phyloP scores from a whole-genome alignment of 2,888 invertebrate genomes.

The Tenthredo amoena region DNA sequence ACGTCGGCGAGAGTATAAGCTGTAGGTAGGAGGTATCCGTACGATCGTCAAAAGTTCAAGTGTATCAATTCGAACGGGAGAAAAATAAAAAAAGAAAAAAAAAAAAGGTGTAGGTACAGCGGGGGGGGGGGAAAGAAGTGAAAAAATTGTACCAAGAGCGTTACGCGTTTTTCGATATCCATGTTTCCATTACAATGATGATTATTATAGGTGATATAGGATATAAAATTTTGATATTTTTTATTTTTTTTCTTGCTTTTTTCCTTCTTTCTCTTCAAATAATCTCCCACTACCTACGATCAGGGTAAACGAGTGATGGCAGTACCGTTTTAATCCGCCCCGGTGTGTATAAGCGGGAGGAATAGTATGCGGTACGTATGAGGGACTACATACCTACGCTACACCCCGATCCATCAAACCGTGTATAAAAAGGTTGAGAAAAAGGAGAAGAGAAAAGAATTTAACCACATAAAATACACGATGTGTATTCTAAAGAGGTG shows the following conservation, averaged over 20 bases:
- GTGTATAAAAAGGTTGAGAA: neutral
- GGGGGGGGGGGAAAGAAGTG: neutral
- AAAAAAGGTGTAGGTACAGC: neutral
- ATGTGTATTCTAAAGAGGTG: neutral
- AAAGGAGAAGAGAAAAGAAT: neutral
- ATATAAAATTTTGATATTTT: neutral
- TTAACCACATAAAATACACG: neutral
- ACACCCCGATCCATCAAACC: slow-evolving; percentile 31
- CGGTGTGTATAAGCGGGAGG: neutral
- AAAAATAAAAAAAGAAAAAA: neutral
- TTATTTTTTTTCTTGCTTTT: too few relatives aligned
- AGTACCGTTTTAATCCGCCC: slow-evolving; percentile 21
- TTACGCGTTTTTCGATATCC: too few relatives aligned
- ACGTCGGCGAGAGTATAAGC: slow-evolving; percentile 23
- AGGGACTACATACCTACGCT: neutral
- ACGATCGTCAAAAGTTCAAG: neutral
- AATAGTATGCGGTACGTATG: neutral
- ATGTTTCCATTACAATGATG: too few relatives aligned
- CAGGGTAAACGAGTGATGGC: neutral
- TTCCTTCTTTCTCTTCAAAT: neutral
- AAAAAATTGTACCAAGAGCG: neutral
- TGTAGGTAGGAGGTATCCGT: neutral
- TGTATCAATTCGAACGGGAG: neutral
- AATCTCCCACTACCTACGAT: neutral
- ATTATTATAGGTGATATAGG: too few relatives aligned